Base-by-base conservation (phyloP, 2,888 invertebrate genomes). In the Eudasyphora cyanicolor region DNA sequence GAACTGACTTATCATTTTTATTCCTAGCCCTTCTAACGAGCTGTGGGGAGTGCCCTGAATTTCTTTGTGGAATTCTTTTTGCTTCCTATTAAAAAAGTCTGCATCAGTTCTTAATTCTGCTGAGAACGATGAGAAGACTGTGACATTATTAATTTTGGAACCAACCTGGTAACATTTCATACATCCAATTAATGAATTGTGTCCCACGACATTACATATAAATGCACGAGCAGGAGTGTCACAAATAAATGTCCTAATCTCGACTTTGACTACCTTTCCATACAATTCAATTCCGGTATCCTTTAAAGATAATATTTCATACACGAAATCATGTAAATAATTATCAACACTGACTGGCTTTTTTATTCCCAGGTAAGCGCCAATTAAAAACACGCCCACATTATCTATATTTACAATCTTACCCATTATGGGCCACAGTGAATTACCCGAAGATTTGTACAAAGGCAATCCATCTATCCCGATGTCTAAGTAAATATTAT, bases 1-100 rank as follows among this genome's bases (percentile, higher is more conserved):
- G 35, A 71, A 79, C 38, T 79, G 79, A 1, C n/a, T 49, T 35
- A 64, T 17, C 79, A 79, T 79, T 62, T 42, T 38, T 2, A 79
- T 27, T 10, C 71, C 62, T 7, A 14, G 17, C 1, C 5, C 17
- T 64, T 79, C 79, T 27, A 79, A 49, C 14, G 27, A 49, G 73
- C 45, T 73, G 14, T n/a, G 29, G 19, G 38, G 21, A 51, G 17
- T 27, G 19, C 27, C 14, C 17, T 12, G 7, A 19, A 17, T 14
- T 27, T 29, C 19, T 42, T 74, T 62, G 19, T 74, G 60, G 19
- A 42, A 74, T 0, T 62, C 62, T 60, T 24, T 7, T 29, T 74
- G 74, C 4, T 60, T 74, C 27, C 60, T 24, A 7, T 29, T 60
- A 32, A 21, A 62, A 74, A 74, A 62, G 19, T 74, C 74, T 42